Evolutionary conservation across 2,797 vertebrate genomes (phyloP).

Genomic region (Megalops cyprinoides): DNA sequence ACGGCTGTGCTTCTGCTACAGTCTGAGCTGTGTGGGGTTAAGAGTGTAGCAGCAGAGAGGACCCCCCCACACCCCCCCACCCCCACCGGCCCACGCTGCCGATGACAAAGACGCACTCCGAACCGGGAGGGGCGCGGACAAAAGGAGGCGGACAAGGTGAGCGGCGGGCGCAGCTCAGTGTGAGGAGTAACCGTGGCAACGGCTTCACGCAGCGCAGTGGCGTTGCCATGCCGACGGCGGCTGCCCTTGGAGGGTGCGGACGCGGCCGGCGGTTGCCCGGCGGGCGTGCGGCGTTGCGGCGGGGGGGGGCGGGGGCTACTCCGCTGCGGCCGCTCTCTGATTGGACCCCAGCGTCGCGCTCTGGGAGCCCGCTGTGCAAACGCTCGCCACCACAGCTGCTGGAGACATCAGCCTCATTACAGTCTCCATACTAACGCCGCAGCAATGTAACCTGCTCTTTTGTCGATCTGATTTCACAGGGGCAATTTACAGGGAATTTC

Average conservation of each 20-base stretch:
- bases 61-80: too few relatives aligned
- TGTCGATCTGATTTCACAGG: background rate
- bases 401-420: background rate
- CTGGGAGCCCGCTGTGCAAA: background rate
- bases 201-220: constrained; percentile 65
- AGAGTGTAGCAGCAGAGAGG: too few relatives aligned
- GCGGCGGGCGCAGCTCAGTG: constrained; percentile 57
- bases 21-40: too few relatives aligned
- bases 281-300: constrained; percentile 40
- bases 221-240: constrained; percentile 76
- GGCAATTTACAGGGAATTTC: background rate
- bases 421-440: background rate
- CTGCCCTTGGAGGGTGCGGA: constrained; percentile 65
- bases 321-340: too few relatives aligned
- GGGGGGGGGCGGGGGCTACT: constrained; percentile 56
- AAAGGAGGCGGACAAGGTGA: constrained; percentile 49
- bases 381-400: background rate
- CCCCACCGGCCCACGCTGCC: too few relatives aligned
- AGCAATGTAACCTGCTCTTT: too few relatives aligned
- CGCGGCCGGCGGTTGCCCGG: constrained; percentile 53
- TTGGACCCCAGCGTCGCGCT: background rate
- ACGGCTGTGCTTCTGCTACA: too few relatives aligned
- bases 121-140: constrained; percentile 33
- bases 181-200: constrained; percentile 77
- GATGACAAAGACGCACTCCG: background rate